A percentile compares a stretch with the other conserved stretches of the same genome.
phyloP scores from a whole-genome alignment of 2,888 invertebrate species.

The Diaphora mendica region DNA sequence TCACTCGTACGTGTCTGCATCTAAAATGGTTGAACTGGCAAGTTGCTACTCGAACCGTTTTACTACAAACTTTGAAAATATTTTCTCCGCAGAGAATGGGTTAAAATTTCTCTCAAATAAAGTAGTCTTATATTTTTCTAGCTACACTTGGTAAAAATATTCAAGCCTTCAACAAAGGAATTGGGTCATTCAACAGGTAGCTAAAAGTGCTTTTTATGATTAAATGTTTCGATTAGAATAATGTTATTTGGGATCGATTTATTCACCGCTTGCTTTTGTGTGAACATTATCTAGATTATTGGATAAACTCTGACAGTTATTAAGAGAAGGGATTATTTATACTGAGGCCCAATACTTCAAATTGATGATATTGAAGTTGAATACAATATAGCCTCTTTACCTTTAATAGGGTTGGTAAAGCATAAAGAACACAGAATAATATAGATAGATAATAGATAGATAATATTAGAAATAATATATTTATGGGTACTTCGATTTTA shows the following conservation, averaged over 20 bases:
- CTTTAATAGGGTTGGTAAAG: too few relatives aligned
- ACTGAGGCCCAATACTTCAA: too few relatives aligned
- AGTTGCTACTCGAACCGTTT: background rate
- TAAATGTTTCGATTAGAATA: conserved; percentile 39
- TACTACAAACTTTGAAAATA: background rate
- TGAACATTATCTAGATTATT: conserved; percentile 25
- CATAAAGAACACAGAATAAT: too few relatives aligned
- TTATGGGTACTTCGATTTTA: too few relatives aligned
- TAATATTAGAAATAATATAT: too few relatives aligned
- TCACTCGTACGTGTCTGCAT: background rate
- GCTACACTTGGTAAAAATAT: conserved; percentile 23
- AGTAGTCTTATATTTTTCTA: conserved; percentile 21
- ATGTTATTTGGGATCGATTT: conserved; percentile 10
- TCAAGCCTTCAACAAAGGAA: conserved; percentile 23
- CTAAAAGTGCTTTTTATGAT: conserved; percentile 40
- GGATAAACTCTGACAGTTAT: background rate
- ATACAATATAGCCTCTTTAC: too few relatives aligned
- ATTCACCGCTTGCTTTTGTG: conserved; percentile 2
- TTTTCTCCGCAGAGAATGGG: background rate
- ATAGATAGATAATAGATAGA: too few relatives aligned
- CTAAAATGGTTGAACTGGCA: background rate
- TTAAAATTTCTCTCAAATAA: conserved; percentile 12
- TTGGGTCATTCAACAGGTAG: conserved; percentile 40
- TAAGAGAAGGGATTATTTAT: too few relatives aligned
- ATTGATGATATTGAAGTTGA: too few relatives aligned